Evolutionary conservation across 2,888 invertebrate species (phyloP), one percentile per base, ranked within the genome.

Genomic region (Cenopis cana): DNA sequence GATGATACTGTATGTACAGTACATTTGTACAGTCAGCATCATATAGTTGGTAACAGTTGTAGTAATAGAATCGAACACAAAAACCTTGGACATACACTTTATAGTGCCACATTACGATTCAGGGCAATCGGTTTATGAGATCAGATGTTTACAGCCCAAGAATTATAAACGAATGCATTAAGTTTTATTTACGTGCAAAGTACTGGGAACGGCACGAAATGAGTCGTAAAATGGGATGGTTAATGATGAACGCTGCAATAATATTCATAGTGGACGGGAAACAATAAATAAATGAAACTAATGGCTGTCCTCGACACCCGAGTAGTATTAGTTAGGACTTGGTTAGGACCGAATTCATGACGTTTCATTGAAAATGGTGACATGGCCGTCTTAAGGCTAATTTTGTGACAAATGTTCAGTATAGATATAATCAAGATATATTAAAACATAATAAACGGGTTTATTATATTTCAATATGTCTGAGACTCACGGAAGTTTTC

Each of bases 81-180:
- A 11, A 57, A 20, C 61, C 61, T 61, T 61, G 61, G 18, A 33
- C 8, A 18, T 17, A 10, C 10, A 12, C 49, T 61, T 61, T 50
- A 61, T 50, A 61, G 61, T 46, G 29, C 29, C 24, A 18, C 18
- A 54, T 46, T 68, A 61, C 57, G 29, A 50, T 55, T 24, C 50
- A 17, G 17, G 14, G 24, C 55, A 56, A 69, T 62, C 41, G 29
- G 29, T 56, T 55, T 69, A 69, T 56, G 68, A 36, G 49, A 49
- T 69, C 56, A 17, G 20, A 55, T 14, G 54, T n/a, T 56, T 69
- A 65, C 52, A 18, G 59, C 52, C 38, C 5, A 6, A 18, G 18
- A 33, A 57, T 59, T 41, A 70, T 70, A 70, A 70, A 60, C 52
- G 41, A 41, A 46, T 41, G n/a, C 65, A 65, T 59, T 69, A 52